A percentile compares a stretch with the other conserved stretches of the same genome.
Evolutionary conservation across 2,113 vertebrate species (phyloP).

Genomic region (Clarias batrachus): DNA sequence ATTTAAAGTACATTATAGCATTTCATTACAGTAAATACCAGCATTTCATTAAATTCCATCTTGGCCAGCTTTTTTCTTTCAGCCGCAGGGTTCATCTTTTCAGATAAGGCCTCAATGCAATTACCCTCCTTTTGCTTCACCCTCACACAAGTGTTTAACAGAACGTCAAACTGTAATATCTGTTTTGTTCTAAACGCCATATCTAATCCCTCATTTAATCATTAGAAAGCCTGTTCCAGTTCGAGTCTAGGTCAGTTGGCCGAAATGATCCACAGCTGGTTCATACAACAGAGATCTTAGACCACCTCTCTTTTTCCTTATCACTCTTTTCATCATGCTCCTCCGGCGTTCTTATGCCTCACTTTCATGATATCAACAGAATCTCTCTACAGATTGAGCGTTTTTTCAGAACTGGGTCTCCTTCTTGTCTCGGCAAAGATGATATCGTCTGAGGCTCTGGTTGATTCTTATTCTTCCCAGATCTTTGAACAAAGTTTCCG

Average conservation of each 20-base stretch:
- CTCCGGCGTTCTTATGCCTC: not conserved
- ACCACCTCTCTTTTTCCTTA: not conserved
- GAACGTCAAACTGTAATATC: not conserved
- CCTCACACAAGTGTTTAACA: conserved; percentile 9
- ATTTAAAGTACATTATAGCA: not conserved
- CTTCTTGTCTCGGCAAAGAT: not conserved
- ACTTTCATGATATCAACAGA: conserved; percentile 15
- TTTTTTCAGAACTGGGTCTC: not conserved
- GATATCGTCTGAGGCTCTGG: not conserved
- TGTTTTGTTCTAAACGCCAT: conserved; percentile 12
- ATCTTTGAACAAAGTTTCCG: not conserved
- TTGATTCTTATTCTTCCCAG: not conserved
- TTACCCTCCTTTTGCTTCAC: not conserved
- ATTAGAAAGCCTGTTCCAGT: not conserved
- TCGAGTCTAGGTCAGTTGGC: conserved; percentile 7
- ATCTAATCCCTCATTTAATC: not conserved
- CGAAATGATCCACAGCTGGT: not conserved
- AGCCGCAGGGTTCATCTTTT: not conserved
- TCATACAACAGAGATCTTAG: not conserved
- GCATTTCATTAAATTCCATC: not conserved
- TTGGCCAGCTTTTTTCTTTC: not conserved
- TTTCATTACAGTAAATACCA: not conserved
- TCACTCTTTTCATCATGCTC: not conserved
- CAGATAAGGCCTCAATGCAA: not conserved
- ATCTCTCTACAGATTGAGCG: not conserved